Evolutionary conservation across 2,797 vertebrate species (phyloP).

Genomic region (Silurus lanzhouensis): DNA sequence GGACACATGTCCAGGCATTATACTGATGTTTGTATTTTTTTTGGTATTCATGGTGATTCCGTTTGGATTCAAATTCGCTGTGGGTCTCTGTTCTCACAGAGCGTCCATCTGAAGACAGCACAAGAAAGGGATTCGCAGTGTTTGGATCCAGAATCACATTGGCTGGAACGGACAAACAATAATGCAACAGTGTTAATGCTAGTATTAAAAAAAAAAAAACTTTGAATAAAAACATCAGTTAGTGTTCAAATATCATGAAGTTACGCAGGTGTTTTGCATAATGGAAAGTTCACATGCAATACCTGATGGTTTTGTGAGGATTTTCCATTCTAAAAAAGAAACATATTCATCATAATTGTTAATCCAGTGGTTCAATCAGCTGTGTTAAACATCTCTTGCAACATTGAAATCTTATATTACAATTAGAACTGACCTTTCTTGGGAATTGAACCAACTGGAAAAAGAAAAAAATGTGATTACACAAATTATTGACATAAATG

Average conservation of each 20-base stretch:
- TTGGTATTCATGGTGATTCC: not conserved
- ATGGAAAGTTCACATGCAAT: not conserved
- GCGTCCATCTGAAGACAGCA: constrained; percentile 34
- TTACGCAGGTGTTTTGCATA: not conserved
- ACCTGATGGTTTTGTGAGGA: constrained; percentile 49
- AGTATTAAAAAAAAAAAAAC: not conserved
- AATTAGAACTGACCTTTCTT: not conserved
- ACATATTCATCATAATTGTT: not conserved
- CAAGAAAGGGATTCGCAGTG: constrained; percentile 48
- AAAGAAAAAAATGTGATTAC: not conserved
- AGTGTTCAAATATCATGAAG: not conserved
- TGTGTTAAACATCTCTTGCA: not conserved
- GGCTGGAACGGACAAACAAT: constrained; percentile 12
- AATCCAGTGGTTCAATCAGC: not conserved
- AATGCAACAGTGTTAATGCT: not conserved
- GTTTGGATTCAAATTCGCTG: not conserved
- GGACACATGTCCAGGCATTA: constrained; percentile 54
- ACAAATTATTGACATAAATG: too few relatives aligned
- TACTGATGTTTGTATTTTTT: not conserved
- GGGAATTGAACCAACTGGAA: not conserved
- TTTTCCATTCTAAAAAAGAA: constrained; percentile 46
- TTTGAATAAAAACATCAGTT: not conserved
- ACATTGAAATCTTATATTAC: not conserved
- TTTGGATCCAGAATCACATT: constrained; percentile 51
- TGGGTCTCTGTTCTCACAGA: constrained; percentile 30